A percentile compares a stretch with the other conserved stretches of the same genome.
Conservation (phyloP, 2,888 invertebrate genomes). For the Nomada goodeniana region DNA sequence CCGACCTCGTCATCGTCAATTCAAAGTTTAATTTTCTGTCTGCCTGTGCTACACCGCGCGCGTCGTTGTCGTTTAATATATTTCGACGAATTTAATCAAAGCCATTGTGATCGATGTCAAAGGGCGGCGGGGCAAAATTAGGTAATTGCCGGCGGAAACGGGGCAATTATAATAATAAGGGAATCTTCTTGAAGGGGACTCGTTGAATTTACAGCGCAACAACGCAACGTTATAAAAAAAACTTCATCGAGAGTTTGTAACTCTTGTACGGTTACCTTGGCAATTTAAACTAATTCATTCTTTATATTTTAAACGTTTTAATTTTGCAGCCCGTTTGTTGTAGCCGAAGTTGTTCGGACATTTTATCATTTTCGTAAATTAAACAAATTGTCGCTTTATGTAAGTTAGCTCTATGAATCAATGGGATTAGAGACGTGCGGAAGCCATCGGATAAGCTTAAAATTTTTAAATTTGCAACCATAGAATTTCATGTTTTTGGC, state of each 20-base stretch:
- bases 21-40: not conserved
- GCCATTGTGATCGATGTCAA: slow-evolving; percentile 29
- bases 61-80: slow-evolving; percentile 18
- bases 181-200: slow-evolving; percentile 26
- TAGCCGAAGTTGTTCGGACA: not conserved
- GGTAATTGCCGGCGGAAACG: slow-evolving; percentile 26
- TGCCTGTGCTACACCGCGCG: not conserved
- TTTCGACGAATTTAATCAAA: slow-evolving; percentile 27
- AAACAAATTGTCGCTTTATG: not conserved
- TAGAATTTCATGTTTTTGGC: too few species aligned
- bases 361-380: not conserved
- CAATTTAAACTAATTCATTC: not conserved
- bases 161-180: slow-evolving; percentile 56
- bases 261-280: slow-evolving; percentile 13
- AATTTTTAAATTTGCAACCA: too few species aligned
- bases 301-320: slow-evolving; percentile 2
- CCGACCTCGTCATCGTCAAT: not conserved
- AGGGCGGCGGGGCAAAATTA: slow-evolving; percentile 30
- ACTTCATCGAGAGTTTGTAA: slow-evolving; percentile 33
- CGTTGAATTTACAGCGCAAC: slow-evolving; percentile 24
- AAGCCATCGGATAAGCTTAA: too few species aligned
- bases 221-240: not conserved
- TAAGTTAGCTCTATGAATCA: too few species aligned
- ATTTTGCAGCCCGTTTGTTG: not conserved
- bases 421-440: not conserved